Base-by-base conservation (phyloP, 2,888 invertebrate species). In the Tenodera sinensis region DNA sequence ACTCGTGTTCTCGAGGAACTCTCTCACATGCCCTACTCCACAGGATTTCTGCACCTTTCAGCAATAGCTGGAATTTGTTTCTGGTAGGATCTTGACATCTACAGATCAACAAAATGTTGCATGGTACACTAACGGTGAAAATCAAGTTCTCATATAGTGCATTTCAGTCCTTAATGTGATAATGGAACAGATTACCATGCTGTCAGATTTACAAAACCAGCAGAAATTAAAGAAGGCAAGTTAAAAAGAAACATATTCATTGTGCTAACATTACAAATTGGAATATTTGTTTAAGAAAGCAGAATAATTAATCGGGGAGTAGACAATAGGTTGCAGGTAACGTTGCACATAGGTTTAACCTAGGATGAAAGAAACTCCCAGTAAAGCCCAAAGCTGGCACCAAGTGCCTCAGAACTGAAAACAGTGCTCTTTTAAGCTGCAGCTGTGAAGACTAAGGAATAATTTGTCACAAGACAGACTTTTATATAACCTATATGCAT, bases 371-470 rank as follows among this genome's bases (percentile, higher is more conserved):
- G 34, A 28, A 82, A 89, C 88, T 88, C 88, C 34, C 42, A 27
- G 47, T 34, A 82, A 88, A 89, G 89, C 88, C 90, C 90, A 87
- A 89, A 89, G 89, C 87, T 90, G 90, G 90, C 90, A 90, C 90
- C 90, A 90, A 90, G 90, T 90, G 90, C 90, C 90, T 90, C 87
- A 88, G 81, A 89, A 89, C 89, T 89, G 87, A 89, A 83, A 88
- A 89, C 90, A 90, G 89, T 90, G 90, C 90, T 90, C 89, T 90
- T 90, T 88, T 87, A 88, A 83, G 87, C 83, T 90, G 90, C 89
- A 89, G 89, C 88, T 90, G 89, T 88, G 90, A 83, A 88, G 88
- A 85, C 71, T 89, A 84, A 81, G 82, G 89, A 83, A 86, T 88
- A 30, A 83, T 82, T 81, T 83, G 87, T 89, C 28, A 87, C 87